Evolutionary conservation across 2,888 invertebrate species (phyloP).

Genomic region (Pantelozetes paolii): DNA sequence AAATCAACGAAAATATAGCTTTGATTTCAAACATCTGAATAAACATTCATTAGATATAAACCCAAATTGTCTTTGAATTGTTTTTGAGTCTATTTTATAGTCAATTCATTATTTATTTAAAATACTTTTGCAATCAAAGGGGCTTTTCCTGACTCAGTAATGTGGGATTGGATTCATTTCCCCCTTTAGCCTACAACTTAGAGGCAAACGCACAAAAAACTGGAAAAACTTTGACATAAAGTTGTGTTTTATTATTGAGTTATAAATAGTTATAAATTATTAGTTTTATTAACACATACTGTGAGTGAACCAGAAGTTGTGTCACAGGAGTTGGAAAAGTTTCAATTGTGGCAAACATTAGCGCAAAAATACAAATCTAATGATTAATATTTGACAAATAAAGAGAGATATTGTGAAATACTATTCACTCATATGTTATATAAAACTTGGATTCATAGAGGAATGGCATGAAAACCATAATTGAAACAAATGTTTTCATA

Average conservation of each 20-base stretch:
- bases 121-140: too few species aligned
- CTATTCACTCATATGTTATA: not conserved
- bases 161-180: too few species aligned
- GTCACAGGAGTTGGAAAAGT: not conserved
- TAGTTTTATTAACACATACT: not conserved
- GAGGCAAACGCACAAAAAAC: too few species aligned
- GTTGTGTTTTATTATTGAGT: not conserved
- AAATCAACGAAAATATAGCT: too few species aligned
- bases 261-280: not conserved
- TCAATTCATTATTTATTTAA: too few species aligned
- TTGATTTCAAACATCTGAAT: too few species aligned
- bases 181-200: too few species aligned
- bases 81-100: too few species aligned
- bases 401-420: not conserved
- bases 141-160: too few species aligned
- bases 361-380: not conserved
- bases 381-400: constrained; percentile 1
- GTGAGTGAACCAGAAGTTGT: not conserved
- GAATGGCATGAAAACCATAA: not conserved
- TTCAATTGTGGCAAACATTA: not conserved
- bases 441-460: not conserved
- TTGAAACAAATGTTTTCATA: constrained; percentile 5
- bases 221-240: not conserved
- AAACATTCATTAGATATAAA: too few species aligned
- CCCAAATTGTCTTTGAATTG: too few species aligned